Base-by-base conservation (phyloP, 2,797 vertebrate genomes). In the Ciconia nigra region DNA sequence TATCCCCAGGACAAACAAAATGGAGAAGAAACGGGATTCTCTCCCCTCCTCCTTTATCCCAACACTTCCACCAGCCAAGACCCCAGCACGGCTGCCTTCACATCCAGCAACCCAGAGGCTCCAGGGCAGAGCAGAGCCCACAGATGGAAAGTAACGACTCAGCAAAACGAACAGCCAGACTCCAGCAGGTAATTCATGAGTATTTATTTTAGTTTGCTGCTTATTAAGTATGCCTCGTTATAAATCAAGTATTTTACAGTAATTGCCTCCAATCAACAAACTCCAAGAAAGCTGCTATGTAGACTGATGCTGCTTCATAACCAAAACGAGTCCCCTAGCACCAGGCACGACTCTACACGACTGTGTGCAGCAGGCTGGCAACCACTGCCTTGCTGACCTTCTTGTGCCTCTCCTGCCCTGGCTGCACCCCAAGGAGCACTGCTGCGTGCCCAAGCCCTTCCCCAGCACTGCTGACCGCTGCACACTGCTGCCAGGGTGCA, bases 221-320 rank as follows among this genome's bases (percentile, higher is more conserved):
- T 95, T 96, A 90, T 92, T 90, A 96, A 97, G 94, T 92, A 94
- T 76, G 73, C 77, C 92, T 94, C 49, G 5, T 94, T 93, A 93
- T 93, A 95, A 96, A 96, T 96, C 96, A 97, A 96, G 96, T 93
- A 96, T 90, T 94, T 90, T 82, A 79, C 42, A 79, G 73, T 96
- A 97, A 96, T 94, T 96, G 86, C 73, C 42, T 95, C 85, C 88
- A 93, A 96, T 95, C 93, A 96, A 87, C 90, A 84, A 96, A 96
- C 90, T 93, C 29, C 0, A 9, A 51, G 74, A 73, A 57, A 91
- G 84, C 72, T 7, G 24, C 61, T 84, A 31, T 2, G 9, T 29
- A 74, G 66, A 65, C 49, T 1, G 2, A 28, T 9, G 39, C n/a
- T 22, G 46, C 37, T 69, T 46, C 78, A 29, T 9, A 82, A 54